Evolutionary conservation across 2,888 invertebrate genomes (phyloP).

Genomic region (Corbicula japonica): DNA sequence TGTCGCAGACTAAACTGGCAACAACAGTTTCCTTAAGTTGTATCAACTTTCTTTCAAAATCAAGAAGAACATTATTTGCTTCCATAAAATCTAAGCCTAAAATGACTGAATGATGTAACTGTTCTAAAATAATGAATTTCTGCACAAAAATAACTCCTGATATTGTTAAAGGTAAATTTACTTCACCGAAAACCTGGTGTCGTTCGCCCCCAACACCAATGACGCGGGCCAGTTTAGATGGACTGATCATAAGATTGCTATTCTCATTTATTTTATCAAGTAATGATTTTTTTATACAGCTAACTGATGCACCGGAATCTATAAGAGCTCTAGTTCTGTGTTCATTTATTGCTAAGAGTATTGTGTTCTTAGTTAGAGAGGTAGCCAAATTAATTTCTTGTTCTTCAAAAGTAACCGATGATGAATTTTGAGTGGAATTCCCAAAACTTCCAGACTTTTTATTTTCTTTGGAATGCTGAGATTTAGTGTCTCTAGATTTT

Average conservation of each 20-base stretch:
- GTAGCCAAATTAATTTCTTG: constrained; percentile 1
- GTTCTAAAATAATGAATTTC: constrained; percentile 30
- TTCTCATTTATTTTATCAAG: constrained; percentile 8
- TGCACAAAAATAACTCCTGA: constrained; percentile 9
- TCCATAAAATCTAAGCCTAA: constrained; percentile 60
- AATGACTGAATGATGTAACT: constrained; percentile 48
- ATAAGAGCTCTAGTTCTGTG: constrained; percentile 17
- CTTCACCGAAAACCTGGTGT: constrained; percentile 18
- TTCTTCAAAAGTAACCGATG: no score
- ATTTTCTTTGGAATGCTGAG: no score
- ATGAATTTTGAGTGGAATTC: no score
- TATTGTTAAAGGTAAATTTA: constrained; percentile 18
- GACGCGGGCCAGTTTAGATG: background rate
- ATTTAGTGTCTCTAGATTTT: no score
- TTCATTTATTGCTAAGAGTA: background rate
- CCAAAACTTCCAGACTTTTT: no score
- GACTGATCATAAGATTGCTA: background rate
- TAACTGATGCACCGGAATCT: constrained; percentile 26
- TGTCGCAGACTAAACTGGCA: background rate
- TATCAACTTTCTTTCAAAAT: constrained; percentile 23
- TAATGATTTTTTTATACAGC: constrained; percentile 7
- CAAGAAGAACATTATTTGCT: constrained; percentile 33
- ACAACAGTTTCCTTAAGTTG: constrained; percentile 7
- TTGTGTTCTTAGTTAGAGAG: constrained; percentile 2
- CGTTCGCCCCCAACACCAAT: constrained; percentile 27